Evolutionary conservation across 2,797 vertebrate genomes (phyloP), one percentile per base, ranked within the genome.

Genomic region (Kryptopterus vitreolus): DNA sequence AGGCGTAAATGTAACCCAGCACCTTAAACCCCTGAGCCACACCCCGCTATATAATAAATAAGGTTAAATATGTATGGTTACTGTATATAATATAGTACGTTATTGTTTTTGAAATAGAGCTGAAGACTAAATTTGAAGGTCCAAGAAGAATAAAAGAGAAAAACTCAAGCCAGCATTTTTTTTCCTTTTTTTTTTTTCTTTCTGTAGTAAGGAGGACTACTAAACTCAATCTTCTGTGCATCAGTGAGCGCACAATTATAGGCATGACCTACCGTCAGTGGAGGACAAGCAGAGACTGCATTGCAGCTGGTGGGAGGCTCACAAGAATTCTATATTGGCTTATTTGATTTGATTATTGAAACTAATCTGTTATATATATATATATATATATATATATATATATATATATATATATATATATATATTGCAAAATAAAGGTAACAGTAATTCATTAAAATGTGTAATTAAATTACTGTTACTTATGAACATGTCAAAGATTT

Each of bases 251-350:
- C 29, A 53, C 69, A 53, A 35, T 53, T 53, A 55, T 33, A 71
- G 69, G 50, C 26, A 52, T 52, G 68, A 70, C 48, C 68, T 52
- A 52, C 46, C 50, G 33, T 53, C 29, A n/a, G 10, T 33, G 16
- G 26, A 71, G 68, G 68, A 71, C 48, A 53, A 33, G 18, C 29
- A 16, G 68, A 53, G 68, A 53, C 48, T 13, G 48, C 26, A 71
- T 31, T 10, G 3, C 65, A 46, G 38, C 22, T 13, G 11, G 4
- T 66, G 7, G 38, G 46, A 6, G 46, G 35, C 22, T 2, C n/a
- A 24, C 43, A 12, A 12, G 38, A 68, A 24, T 68, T 43, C 13
- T 24, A 43, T 38, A 43, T 24, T 68, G n/a, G 5, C 12, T 46
- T 2, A 38, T 68, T 46, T 24, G 12, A 66, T 46, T 38, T 38